Evolutionary conservation across 2,888 invertebrate species (phyloP), one percentile per base, ranked within the genome.

Genomic region (Lydus trimaculatus): DNA sequence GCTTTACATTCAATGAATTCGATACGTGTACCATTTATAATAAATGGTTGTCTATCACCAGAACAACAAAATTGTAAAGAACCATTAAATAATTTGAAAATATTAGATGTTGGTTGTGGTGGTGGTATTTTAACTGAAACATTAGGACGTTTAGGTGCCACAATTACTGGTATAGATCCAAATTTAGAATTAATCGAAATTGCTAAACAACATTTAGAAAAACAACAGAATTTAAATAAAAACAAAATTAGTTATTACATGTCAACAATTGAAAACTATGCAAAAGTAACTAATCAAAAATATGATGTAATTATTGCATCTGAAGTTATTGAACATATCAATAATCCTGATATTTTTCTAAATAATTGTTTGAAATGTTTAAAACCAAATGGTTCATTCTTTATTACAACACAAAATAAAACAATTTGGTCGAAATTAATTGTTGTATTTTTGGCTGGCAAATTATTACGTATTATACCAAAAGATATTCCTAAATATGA

Each of bases 51-150:
- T n/a, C n/a, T 95, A 61, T 83, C 91, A 87, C 71, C 86, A 86
- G 17, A 76, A 86, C 2, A 81, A 83, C n/a, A 93, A 0, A 17
- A 39, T 39, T n/a, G 5, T 6, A n/a, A 4, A 4, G 1, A 17
- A 17, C 9, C 94, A 0, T 84, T 97, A 33, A 83, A 87, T 73
- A 91, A 90, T n/a, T 83, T 91, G 28, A 88, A 87, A 33, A 89
- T 98, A 65, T 83, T 97, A 31, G 98, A 98, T 87, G 91, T 97
- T 64, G 98, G 98, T 0, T 97, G 98, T 85, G 98, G 98, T 31
- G 98, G 84, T 36, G 85, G 85, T 11, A 82, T 84, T 69, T 75
- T 85, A 66, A 77, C 82, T 13, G 85, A 85, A 89, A 90, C 92
- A 33, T 85, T 97, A 63, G 93, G 94, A 0, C 89, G 93, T 78